Percentiles rank a stretch among this genome's conserved stretches.
Conservation (phyloP, 35 echinoderm and acorn worm genomes). For the Hemicentrotus pulcherrimus region DNA sequence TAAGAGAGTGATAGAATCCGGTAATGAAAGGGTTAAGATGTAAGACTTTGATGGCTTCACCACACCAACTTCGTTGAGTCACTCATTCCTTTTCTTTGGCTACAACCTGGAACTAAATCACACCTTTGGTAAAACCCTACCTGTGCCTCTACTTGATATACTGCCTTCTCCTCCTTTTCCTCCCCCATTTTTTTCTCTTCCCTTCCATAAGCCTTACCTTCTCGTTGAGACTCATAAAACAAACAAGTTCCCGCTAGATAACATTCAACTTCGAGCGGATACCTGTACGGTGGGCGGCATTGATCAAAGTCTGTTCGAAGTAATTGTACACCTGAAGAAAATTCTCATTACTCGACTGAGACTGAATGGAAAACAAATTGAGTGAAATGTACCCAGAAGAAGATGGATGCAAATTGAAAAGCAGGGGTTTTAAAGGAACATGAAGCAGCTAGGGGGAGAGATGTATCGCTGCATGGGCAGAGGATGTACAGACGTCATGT, state of each 20-base stretch:
- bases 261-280: background rate
- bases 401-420: background rate
- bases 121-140: background rate
- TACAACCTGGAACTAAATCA: background rate
- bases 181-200: background rate
- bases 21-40: background rate
- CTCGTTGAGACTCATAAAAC: background rate
- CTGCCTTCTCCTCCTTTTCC: background rate
- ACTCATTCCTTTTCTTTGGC: background rate
- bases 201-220: background rate
- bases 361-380: slow-evolving; percentile 4
- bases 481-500: background rate
- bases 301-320: background rate
- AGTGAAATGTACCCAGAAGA: background rate
- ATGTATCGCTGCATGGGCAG: background rate
- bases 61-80: background rate
- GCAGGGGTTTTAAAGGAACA: background rate
- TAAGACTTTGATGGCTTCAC: background rate
- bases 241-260: background rate
- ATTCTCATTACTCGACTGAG: background rate
- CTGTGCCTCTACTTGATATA: background rate
- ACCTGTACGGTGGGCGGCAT: background rate
- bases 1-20: too few relatives aligned
- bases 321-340: slow-evolving; percentile 18
- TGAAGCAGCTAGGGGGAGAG: background rate